Base-by-base conservation (phyloP, 2,797 vertebrate species). In the Pagetopsis macropterus region DNA sequence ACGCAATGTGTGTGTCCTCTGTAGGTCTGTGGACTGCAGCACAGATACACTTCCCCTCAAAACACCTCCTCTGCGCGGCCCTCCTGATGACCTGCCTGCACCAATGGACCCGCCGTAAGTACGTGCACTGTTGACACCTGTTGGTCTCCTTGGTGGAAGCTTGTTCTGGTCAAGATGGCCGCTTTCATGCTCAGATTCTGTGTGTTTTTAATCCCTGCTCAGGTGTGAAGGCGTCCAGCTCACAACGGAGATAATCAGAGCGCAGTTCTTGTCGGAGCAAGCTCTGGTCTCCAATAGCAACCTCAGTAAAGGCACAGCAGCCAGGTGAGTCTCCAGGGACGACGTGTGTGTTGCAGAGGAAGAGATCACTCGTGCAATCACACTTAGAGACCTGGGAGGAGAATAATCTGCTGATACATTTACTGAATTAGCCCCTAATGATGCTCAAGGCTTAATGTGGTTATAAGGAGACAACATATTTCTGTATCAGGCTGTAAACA, bases 231-330 rank as follows among this genome's bases (percentile, higher is more conserved):
- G 66, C 17, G 58, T 91, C 44, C 75, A 76, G 9, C 91, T 95
- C 16, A 94, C 91, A 7, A 90, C 92, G 3, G 91, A 92, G 33
- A 95, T 94, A 89, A 84, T 94, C 65, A 84, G 85, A 87, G 90
- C 90, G 3, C 83, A 88, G 70, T 94, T 95, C 73, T 40, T 89
- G 46, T 55, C 61, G 50, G 85, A 72, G 17, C 51, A 80, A 48
- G 27, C 57, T 50, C 65, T 70, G 27, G 51, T 69, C 68, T 66
- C 76, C 75, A 78, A 46, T 59, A 52, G 79, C 75, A 82, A 75
- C 76, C 52, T 52, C 40, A 9, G 41, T 1, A 43, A 41, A 56
- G 70, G 44, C 71, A 37, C 9, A 5, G 45, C 64, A 41, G 45
- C n/a, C 48, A 63, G 71, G 88, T 89, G 13, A 72, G 77, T 64